Evolutionary conservation across 2,797 vertebrate genomes (phyloP), one percentile per base, ranked within the genome.

Genomic region (Graptemys geographica): DNA sequence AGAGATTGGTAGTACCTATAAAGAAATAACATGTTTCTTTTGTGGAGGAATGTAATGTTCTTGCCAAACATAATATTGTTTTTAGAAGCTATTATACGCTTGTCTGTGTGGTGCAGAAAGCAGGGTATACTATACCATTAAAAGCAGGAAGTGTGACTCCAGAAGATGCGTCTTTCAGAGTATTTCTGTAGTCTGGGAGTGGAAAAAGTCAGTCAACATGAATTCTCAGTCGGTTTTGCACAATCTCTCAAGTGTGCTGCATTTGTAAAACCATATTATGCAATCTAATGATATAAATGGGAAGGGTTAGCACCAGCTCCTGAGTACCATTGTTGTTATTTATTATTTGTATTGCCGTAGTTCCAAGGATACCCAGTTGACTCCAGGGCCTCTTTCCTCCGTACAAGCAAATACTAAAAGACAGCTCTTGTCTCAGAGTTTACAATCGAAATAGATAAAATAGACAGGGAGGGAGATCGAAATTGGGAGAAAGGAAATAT

Each of bases 1-100:
- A 59, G 59, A 59, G 84, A 83, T 82, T 86, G 87, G 44, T 96
- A 92, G 47, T 83, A 90, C 81, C 93, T 89, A 80, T 91, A 90
- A 93, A 94, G 80, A 76, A 90, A 90, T 92, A 81, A 59, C 3
- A 27, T 33, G 27, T 55, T 87, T 72, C 41, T 65, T 56, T 31
- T 28, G 37, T 4, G 79, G 79, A 80, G 55, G 47, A 52, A 95
- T 76, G 1, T 78, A 90, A 65, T 47, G 62, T 94, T 87, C 88
- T 51, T 97, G 53, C 65, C 79, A 78, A 83, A 91, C 82, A 69
- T 56, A 84, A 8, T 89, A 23, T 37, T 92, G 27, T 92, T 93
- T 55, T 81, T 90, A 89, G 83, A 90, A 83, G 27, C 47, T 83
- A n/a, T 86, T 96, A 49, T 76, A 91, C 76, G 83, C 55, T 85